These are phyloP conservation scores for Chascanopsetta lugubris DNA, from an alignment of 2,113 vertebrate species.

Conservation along the genomic window DNA sequence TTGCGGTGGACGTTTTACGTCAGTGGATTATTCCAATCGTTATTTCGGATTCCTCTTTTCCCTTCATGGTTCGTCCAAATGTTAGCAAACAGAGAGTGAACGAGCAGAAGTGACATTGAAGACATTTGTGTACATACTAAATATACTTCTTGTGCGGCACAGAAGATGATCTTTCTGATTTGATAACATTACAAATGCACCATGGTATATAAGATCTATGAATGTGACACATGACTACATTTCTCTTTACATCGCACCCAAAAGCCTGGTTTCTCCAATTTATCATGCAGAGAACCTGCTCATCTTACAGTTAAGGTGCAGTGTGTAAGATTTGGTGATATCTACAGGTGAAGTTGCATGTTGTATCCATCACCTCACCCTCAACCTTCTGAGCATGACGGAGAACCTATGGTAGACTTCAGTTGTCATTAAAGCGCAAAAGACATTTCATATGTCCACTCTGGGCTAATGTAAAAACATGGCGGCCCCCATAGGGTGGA, in stretches of 20 bases:
- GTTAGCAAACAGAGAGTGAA: slow-evolving; percentile 1
- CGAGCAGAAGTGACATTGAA: neutral
- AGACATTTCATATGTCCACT: no score
- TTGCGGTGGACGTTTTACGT: neutral
- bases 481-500: no score
- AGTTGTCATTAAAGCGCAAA: no score
- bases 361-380: no score
- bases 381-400: no score
- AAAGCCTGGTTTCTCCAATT: slow-evolving; percentile 16
- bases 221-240: neutral
- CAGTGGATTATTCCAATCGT: neutral
- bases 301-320: no score
- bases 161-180: neutral
- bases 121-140: neutral
- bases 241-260: neutral
- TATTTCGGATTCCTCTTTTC: neutral
- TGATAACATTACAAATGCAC: neutral
- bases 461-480: no score
- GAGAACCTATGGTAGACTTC: no score
- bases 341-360: no score
- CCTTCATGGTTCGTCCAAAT: neutral
- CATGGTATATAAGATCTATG: neutral
- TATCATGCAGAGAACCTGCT: neutral
- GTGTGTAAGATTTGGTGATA: no score
- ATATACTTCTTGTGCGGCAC: neutral